A percentile compares a stretch with the other conserved stretches of the same genome.
Conservation (phyloP, 1,140 invertebrate species). For the Pygmarrhopalites habei region DNA sequence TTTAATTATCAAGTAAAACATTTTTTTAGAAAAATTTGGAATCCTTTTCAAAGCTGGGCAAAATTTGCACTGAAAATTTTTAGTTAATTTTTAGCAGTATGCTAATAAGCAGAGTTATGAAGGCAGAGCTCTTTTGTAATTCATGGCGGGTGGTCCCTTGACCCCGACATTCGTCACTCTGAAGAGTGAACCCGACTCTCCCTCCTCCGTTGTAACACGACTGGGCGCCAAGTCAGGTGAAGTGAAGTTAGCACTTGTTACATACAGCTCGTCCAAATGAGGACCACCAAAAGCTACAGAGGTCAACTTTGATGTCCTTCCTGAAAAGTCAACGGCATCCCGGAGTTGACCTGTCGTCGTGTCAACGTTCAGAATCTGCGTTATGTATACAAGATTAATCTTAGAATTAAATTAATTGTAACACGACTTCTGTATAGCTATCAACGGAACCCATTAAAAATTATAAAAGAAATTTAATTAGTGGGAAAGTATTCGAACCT, state of each 20-base stretch:
- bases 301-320: slow-evolving; percentile 45
- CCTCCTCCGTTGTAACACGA: too few species aligned
- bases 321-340: slow-evolving; percentile 44
- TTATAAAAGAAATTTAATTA: too few species aligned
- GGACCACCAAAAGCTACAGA: slow-evolving; percentile 56
- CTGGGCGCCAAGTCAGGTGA: slow-evolving; percentile 16
- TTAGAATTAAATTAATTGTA: neutral
- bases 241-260: slow-evolving; percentile 45
- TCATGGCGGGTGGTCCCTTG: slow-evolving; percentile 9
- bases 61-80: too few species aligned
- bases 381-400: neutral
- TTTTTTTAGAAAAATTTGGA: too few species aligned
- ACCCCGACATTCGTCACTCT: slow-evolving; percentile 32
- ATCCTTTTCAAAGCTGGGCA: too few species aligned
- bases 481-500: slow-evolving; percentile 27
- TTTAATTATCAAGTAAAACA: too few species aligned
- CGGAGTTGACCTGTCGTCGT: slow-evolving; percentile 42
- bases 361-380: slow-evolving; percentile 43
- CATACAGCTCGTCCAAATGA: slow-evolving; percentile 49
- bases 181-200: slow-evolving; percentile 35
- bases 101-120: too few species aligned
- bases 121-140: slow-evolving; percentile 6
- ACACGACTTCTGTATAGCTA: neutral
- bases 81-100: too few species aligned
- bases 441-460: neutral